Base-by-base conservation (phyloP, 2,113 vertebrate genomes). In the Megalops atlanticus region DNA sequence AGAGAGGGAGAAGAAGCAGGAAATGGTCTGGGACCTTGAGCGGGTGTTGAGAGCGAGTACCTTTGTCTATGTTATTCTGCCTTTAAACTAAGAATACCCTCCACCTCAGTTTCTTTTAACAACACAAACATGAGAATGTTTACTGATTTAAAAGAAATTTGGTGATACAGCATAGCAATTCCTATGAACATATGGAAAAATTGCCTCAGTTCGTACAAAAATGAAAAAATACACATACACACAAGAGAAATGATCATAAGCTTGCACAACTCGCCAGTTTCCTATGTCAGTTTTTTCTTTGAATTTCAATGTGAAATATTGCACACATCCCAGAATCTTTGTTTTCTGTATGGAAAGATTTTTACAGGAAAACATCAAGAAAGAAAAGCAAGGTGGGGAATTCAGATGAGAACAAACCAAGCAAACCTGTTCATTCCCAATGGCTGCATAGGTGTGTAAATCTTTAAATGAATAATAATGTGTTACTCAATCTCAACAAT, bases 301-400 rank as follows among this genome's bases (percentile, higher is more conserved):
- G 81, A 80, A 88, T 89, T 90, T 91, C 85, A 89, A 88, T 89
- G 83, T 92, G 87, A 91, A 90, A 92, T 95, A 94, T 94, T 94
- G 93, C 93, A 94, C 92, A 82, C 84, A 87, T 91, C 91, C 92
- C 90, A 86, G 83, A 84, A 77, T 89, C 84, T 92, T 89, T 90
- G 89, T 90, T 90, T 86, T 86, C 80, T 39, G 0, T 68, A 3
- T 27, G 54, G 72, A 79, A 83, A 79, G n/a, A 7, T 36, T 39
- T 74, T 38, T 40, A 38, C 72, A 39, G 40, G 11, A 1, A 74
- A 24, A 38, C 16, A 74, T 38, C 39, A 40, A 47, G 38, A 52
- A 58, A 49, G 27, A 38, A 47, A 74, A 72, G 72, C 39, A 49
- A 68, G 68, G 3, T 77, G 21, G 3, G 18, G 68, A 24, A 38